Conservation (phyloP, 2,113 vertebrate species). For the Percopsis transmontana region DNA sequence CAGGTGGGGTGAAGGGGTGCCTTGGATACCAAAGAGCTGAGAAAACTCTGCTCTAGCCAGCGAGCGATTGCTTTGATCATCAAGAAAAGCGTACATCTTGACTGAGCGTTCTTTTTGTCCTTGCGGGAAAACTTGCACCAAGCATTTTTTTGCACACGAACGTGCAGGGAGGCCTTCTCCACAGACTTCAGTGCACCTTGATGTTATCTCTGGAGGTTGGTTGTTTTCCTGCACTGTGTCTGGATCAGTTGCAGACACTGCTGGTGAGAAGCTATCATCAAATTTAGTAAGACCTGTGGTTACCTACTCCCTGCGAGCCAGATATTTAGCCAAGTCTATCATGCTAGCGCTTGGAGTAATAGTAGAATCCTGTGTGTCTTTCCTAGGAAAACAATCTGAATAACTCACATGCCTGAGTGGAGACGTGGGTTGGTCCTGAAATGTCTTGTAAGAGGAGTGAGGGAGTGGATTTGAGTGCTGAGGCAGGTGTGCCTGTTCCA, state of each 20-base stretch:
- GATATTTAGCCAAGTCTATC: constrained; percentile 32
- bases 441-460: neutral
- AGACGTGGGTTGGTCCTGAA: neutral
- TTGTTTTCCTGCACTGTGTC: neutral
- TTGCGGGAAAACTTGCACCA: constrained; percentile 16
- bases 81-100: constrained; percentile 25
- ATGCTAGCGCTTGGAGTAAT: neutral
- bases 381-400: neutral
- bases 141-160: constrained; percentile 26
- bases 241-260: neutral
- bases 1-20: constrained; percentile 1
- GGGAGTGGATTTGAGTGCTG: neutral
- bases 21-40: constrained; percentile 9
- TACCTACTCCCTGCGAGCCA: constrained; percentile 32
- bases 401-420: neutral
- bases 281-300: constrained; percentile 32
- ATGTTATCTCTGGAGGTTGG: neutral
- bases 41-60: constrained; percentile 30
- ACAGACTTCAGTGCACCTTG: constrained; percentile 32
- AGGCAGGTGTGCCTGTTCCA: neutral
- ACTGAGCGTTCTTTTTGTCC: constrained; percentile 3
- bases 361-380: neutral
- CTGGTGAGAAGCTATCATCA: neutral
- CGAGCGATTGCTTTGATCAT: constrained; percentile 28
- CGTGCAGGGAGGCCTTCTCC: neutral